phyloP scores from a whole-genome alignment of 1,140 invertebrate species.

The Drosophila orosa region DNA sequence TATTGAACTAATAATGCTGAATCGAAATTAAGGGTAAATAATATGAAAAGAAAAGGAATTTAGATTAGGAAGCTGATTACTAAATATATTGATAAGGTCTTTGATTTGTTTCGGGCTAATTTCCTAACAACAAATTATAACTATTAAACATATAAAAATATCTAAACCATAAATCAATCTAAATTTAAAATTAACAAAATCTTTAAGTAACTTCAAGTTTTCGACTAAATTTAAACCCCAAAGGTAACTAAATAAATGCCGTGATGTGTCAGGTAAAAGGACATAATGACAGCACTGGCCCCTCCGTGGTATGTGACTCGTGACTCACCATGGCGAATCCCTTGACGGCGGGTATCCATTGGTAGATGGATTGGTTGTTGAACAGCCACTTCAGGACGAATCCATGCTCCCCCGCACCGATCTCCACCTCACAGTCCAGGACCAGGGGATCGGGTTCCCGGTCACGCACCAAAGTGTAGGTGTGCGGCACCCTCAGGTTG shows the following conservation, averaged over 20 bases:
- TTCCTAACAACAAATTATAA: no score
- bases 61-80: no score
- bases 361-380: constrained; percentile 83
- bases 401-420: constrained; percentile 74
- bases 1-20: neutral
- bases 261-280: constrained; percentile 4
- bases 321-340: constrained; percentile 84
- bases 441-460: constrained; percentile 78
- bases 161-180: no score
- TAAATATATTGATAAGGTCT: neutral
- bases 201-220: neutral
- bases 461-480: constrained; percentile 78
- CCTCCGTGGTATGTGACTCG: neutral
- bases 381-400: constrained; percentile 84
- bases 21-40: neutral
- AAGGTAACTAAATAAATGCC: neutral
- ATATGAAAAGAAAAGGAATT: neutral
- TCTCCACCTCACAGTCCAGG: constrained; percentile 83
- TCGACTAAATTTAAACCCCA: neutral
- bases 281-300: constrained; percentile 6
- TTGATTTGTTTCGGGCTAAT: neutral
- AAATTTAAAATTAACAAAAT: neutral
- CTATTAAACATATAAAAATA: no score
- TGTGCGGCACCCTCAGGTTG: constrained; percentile 80
- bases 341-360: constrained; percentile 84